Conservation (phyloP, 2,113 vertebrate genomes). For the Heterocephalus glaber region DNA sequence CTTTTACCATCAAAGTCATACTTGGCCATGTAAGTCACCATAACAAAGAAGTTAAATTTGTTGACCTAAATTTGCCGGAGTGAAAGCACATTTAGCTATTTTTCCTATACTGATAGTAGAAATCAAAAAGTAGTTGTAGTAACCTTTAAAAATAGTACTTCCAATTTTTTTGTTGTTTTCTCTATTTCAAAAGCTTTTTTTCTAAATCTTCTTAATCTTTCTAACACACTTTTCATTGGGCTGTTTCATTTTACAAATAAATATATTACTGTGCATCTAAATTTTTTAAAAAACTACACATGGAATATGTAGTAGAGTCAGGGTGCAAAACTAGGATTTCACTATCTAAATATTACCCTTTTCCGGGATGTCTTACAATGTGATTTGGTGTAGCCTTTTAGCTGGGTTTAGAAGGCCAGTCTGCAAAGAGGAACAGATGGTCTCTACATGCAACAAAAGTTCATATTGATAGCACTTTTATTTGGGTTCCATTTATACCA, state of each 20-base stretch:
- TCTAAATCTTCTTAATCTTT: not conserved
- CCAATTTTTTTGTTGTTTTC: not conserved
- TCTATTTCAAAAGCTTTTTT: not conserved
- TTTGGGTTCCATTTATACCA: not conserved
- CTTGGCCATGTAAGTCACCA: not conserved
- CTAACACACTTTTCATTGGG: not conserved
- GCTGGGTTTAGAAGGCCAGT: not conserved
- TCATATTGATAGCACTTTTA: not conserved
- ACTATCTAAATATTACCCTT: not conserved
- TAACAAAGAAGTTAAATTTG: conserved; percentile 9
- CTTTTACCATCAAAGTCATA: not conserved
- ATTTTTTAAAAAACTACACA: not conserved
- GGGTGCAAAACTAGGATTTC: not conserved
- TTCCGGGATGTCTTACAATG: not conserved
- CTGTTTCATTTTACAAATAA: not conserved
- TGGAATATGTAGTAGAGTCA: not conserved
- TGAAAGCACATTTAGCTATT: not conserved
- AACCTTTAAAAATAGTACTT: not conserved
- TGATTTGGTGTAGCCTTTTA: not conserved
- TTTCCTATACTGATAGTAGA: not conserved
- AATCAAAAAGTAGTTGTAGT: not conserved
- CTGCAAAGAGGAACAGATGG: not conserved
- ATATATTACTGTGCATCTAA: not conserved
- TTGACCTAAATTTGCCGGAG: not conserved
- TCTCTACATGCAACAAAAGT: not conserved